Evolutionary conservation across 2,888 invertebrate species (phyloP).

Genomic region (Mimas tiliae): DNA sequence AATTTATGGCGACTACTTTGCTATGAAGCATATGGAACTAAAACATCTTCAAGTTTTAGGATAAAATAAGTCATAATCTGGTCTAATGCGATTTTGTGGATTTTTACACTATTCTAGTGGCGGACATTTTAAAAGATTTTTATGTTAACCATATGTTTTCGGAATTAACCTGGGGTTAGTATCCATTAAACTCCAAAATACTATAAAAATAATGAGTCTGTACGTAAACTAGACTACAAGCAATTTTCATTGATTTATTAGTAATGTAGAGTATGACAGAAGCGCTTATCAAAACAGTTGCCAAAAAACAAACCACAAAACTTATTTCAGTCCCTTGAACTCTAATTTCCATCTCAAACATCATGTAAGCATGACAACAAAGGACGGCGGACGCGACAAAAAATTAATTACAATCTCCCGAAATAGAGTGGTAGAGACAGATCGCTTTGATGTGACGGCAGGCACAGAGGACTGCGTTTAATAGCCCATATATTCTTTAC

Average conservation of each 20-base stretch:
- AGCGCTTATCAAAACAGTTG: neutral
- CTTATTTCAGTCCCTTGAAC: constrained; percentile 4
- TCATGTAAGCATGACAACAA: constrained; percentile 52
- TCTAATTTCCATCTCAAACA: constrained; percentile 13
- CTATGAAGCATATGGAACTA: neutral
- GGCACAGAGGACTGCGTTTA: constrained; percentile 7
- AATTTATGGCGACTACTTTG: neutral
- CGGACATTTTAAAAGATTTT: no score
- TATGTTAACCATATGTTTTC: no score
- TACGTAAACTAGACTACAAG: neutral
- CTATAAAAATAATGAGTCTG: neutral
- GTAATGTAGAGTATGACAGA: neutral
- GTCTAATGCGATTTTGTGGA: no score
- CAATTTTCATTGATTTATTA: no score
- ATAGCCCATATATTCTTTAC: constrained; percentile 23
- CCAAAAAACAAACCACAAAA: constrained; percentile 1
- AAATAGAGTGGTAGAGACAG: constrained; percentile 61
- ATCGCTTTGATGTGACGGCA: constrained; percentile 64
- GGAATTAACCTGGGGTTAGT: neutral
- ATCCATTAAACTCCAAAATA: neutral
- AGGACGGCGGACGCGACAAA: constrained; percentile 66
- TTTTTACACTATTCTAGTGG: no score
- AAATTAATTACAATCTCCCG: constrained; percentile 70
- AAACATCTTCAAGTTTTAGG: neutral
- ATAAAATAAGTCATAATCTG: no score